Evolutionary conservation across 2,113 vertebrate genomes (phyloP), one percentile per base, ranked within the genome.

Genomic region (Terrapene triunguis): DNA sequence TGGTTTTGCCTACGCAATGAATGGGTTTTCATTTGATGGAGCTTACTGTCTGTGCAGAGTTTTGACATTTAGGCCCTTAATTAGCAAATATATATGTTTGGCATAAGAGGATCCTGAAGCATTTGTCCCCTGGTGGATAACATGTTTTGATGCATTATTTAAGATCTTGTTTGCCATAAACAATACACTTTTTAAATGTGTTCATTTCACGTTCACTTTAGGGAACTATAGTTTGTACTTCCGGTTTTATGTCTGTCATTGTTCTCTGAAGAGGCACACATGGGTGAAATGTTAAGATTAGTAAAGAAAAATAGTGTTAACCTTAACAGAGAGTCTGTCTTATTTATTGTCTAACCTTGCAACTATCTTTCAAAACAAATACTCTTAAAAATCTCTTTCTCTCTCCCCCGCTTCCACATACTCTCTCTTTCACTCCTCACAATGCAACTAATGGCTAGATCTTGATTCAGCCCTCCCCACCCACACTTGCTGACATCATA

Each of bases 401-500:
- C 81, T 82, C 85, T 6, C 10, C 5, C 83, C 94, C 35, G 32
- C 32, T 48, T 93, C 84, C 12, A 62, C 35, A 9, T 42, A 53
- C 86, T 92, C 35, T 44, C 1, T 0, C 25, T 76, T 69, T 91
- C 78, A 74, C 42, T 59, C 51, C 35, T 85, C 44, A 79, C 88
- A 48, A 80, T 38, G 78, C 90, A 93, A 94, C 86, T 89, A 90
- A 94, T 85, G 91, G 94, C 83, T 89, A 5, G 84, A 84, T 96
- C 91, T 95, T 94, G 95, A 90, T 93, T 72, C 89, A 88, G 88
- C 87, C 95, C 92, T 97, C 95, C 87, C 95, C 89, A 91, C 82
- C 93, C 86, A 87, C 1, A 4, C 95, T 92, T 0, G 2, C 97
- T 98, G 97, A 93, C 98, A 97, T 94, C 96, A 98, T 98, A 96